A percentile compares a stretch with the other conserved stretches of the same genome.
Evolutionary conservation across 2,797 vertebrate species (phyloP).

Genomic region (Gallinago nigripennis): DNA sequence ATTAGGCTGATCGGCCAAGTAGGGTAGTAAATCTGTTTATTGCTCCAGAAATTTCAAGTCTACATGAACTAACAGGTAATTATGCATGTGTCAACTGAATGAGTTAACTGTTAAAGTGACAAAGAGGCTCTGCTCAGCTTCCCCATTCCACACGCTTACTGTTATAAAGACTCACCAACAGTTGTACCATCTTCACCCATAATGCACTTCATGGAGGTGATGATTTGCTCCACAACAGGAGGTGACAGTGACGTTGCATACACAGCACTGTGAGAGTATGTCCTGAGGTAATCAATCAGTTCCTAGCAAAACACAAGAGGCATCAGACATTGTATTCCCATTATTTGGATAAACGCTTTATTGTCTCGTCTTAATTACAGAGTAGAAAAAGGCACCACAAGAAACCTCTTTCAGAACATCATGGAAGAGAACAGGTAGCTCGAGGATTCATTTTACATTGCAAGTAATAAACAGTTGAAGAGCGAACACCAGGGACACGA

Average conservation of each 20-base stretch:
- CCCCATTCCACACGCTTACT: not conserved
- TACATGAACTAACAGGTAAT: not conserved
- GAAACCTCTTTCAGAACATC: not conserved
- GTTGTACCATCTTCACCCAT: slow-evolving; percentile 92
- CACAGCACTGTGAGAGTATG: slow-evolving; percentile 90
- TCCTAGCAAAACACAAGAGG: slow-evolving; percentile 78
- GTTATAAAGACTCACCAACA: slow-evolving; percentile 81
- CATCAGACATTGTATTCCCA: not conserved
- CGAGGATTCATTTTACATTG: not conserved
- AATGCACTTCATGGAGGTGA: slow-evolving; percentile 92
- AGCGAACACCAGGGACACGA: not conserved
- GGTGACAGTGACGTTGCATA: slow-evolving; percentile 92
- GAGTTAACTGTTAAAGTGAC: not conserved
- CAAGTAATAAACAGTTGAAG: not conserved
- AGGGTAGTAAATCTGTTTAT: not conserved
- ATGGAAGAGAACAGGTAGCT: not conserved
- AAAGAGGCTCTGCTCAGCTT: not conserved
- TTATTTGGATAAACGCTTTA: not conserved
- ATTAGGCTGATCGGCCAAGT: not conserved
- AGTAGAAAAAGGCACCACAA: not conserved
- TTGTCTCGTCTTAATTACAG: not conserved
- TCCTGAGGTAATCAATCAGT: slow-evolving; percentile 90
- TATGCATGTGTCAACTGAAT: not conserved
- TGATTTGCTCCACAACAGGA: slow-evolving; percentile 91
- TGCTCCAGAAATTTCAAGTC: not conserved